Percentiles rank a stretch among this genome's conserved stretches.
These are phyloP conservation scores for Anodontia alba DNA, from an alignment of 2,888 invertebrate genomes.

Conservation along the genomic window DNA sequence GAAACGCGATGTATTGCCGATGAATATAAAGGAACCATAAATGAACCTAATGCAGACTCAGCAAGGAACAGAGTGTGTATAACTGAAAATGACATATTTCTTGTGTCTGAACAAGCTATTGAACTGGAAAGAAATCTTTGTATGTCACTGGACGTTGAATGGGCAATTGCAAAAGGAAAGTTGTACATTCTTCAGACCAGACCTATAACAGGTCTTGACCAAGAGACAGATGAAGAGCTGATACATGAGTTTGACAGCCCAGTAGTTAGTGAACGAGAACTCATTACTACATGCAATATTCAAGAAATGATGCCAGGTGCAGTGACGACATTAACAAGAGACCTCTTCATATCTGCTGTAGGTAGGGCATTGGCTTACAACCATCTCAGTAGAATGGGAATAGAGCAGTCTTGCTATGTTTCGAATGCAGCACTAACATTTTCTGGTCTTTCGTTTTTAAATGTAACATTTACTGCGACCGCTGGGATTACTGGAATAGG, in stretches of 20 bases:
- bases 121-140: neutral
- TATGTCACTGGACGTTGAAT: neutral
- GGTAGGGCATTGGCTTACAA: neutral
- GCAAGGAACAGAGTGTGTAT: neutral
- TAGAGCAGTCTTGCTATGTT: neutral
- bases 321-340: conserved; percentile 13
- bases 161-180: neutral
- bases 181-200: neutral
- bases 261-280: neutral
- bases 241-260: conserved; percentile 4
- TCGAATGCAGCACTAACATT: too few relatives aligned
- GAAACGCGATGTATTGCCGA: neutral
- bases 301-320: conserved; percentile 25
- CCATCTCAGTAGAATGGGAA: neutral
- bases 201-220: neutral
- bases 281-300: conserved; percentile 22
- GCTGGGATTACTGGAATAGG: neutral
- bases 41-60: neutral
- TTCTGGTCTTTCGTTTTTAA: neutral
- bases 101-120: neutral
- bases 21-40: neutral
- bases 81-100: neutral
- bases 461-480: neutral
- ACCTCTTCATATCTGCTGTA: neutral
- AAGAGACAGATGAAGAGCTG: neutral